Percentiles rank a stretch among this genome's conserved stretches.
Conservation (phyloP, 1,140 invertebrate genomes). For the Agrypnia vestita region DNA sequence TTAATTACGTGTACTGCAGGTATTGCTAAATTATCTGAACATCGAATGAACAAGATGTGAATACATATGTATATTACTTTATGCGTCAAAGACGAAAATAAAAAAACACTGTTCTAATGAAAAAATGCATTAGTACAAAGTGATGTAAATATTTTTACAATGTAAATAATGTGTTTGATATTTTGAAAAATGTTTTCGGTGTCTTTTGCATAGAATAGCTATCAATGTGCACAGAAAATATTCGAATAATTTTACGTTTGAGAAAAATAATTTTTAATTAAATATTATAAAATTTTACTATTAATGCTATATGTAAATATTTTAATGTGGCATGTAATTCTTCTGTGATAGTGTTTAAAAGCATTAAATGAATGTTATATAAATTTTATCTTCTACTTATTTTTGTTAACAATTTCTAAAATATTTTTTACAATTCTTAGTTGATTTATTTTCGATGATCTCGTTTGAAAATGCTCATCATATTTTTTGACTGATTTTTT, state of each 20-base stretch:
- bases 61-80: not conserved
- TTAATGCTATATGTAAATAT: no score
- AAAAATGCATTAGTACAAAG: no score
- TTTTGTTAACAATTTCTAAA: not conserved
- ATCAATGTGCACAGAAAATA: no score
- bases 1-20: not conserved
- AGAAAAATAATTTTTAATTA: not conserved
- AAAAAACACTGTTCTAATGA: not conserved
- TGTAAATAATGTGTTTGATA: no score
- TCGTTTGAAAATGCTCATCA: not conserved
- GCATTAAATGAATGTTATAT: no score
- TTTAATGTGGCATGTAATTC: not conserved
- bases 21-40: not conserved
- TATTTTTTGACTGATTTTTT: no score
- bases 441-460: not conserved
- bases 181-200: no score
- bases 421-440: not conserved
- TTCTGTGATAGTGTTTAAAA: constrained; percentile 14
- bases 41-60: constrained; percentile 13
- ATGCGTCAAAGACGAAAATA: constrained; percentile 21
- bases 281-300: not conserved
- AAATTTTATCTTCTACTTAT: no score
- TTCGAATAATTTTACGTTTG: not conserved
- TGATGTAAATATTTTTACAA: no score
- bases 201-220: no score